Evolutionary conservation across 2,888 invertebrate genomes (phyloP), one percentile per base, ranked within the genome.

Genomic region (Aphodius granarius): DNA sequence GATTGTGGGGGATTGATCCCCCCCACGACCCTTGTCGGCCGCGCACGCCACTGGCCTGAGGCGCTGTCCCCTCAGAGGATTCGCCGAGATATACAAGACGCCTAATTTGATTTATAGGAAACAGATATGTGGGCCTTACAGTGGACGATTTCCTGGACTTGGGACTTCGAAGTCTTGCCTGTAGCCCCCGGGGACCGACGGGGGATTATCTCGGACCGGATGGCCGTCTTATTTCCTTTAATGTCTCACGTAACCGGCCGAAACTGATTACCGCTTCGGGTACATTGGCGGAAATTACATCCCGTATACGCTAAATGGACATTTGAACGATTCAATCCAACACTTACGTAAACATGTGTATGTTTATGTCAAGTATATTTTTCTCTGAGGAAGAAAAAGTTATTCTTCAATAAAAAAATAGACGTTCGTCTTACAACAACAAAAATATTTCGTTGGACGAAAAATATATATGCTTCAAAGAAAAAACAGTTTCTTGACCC

Each of bases 91-190:
- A 65, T 72, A 71, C 21, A 63, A 21, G 64, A 65, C 75, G 21
- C 43, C 71, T 75, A 75, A 75, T 75, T 75, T 75, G 75, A 75
- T 75, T 75, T 75, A 75, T 71, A 72, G 75, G 71, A 75, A 75
- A 66, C 72, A 75, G 71, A 71, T 75, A 71, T 20, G 66, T 62
- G 21, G 9, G 70, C 21, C 70, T 20, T 70, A 43, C 43, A 43
- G 43, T 2, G 43, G 9, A 43, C 43, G 43, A 43, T 43, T 43
- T 43, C 43, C 43, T 43, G 43, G 43, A 43, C 13, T 13, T 43
- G 43, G 43, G 13, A 13, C 1, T 3, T 43, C 9, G 43, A 43
- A 43, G 43, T 1, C 43, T 43, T 43, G n/a, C 43, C 43, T 43
- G 43, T 43, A 6, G 9, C 43, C 43, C 43, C 4, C 3, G 43